Base-by-base conservation (phyloP, 2,113 vertebrate genomes). In the Periophthalmodon schlosseri region DNA sequence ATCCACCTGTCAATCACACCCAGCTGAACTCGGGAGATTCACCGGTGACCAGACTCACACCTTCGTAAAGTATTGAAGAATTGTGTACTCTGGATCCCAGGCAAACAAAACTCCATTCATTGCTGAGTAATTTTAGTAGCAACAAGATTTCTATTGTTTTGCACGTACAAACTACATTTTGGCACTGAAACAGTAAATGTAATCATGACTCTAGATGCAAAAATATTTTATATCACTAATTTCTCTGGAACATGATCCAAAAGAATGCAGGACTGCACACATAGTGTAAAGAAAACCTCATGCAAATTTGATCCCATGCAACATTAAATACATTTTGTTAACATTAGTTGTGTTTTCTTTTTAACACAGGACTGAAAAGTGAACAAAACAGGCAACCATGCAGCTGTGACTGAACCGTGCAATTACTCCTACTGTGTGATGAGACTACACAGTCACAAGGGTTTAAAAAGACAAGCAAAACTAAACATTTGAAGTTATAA, bases 261-360 rank as follows among this genome's bases (percentile, higher is more conserved):
- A 60, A 58, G 34, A 73, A 72, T 69, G 86, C 72, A 81, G 24
- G 61, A 84, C 71, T 75, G 56, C 36, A 23, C 39, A 79, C 78
- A 79, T 28, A 79, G 75, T 84, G 70, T 65, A 23, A 76, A 72
- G 77, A 81, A 80, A 70, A 82, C 65, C 70, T 84, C 90, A 93
- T 91, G 91, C 88, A 87, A 76, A 58, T 69, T 78, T 63, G 77
- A 74, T 61, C 69, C 76, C 89, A 92, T 91, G 90, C 90, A 86
- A 84, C 79, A 84, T 16, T 73, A 78, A 71, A 68, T 39, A 75
- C 11, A 72, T 75, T 60, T 52, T 23, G 72, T 70, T 68, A 36
- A 61, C 64, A 78, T 70, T 23, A 23, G 36, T 49, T 36, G 61
- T 64, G 12, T 36, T 65, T 20, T 39, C 9, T 44, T 39, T 34